These are phyloP conservation scores for Proteles cristata DNA, from an alignment of 2,113 vertebrate species.

Conservation along the genomic window DNA sequence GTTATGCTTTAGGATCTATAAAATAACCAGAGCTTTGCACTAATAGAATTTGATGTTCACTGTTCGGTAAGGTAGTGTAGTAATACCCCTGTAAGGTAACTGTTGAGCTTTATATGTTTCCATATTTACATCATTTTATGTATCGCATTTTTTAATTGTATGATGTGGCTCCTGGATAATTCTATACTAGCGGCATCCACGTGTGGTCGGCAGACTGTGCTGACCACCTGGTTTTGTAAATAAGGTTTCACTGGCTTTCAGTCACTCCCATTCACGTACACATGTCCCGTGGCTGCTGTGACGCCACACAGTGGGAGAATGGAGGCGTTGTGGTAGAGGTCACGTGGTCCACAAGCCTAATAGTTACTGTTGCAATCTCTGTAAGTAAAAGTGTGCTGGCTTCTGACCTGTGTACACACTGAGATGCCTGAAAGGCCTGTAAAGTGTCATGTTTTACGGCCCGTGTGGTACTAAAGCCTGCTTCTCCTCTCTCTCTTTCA, in stretches of 20 bases:
- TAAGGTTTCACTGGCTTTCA: background rate
- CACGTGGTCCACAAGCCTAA: accelerated
- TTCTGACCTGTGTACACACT: accelerated
- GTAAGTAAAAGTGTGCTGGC: background rate
- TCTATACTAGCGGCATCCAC: too few species aligned
- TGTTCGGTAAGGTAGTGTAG: background rate
- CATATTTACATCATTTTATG: background rate
- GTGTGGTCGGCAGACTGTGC: background rate
- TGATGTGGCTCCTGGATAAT: too few species aligned
- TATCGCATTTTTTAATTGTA: background rate
- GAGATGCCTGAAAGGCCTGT: background rate
- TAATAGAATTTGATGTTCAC: background rate
- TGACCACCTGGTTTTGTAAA: background rate
- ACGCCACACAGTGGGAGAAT: accelerated
- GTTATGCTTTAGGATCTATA: background rate
- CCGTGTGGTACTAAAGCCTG: background rate
- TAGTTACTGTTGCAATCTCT: background rate
- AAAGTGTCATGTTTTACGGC: background rate
- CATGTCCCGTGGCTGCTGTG: background rate
- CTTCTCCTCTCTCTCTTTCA: conserved; percentile 69
- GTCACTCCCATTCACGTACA: accelerated
- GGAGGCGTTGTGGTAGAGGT: background rate
- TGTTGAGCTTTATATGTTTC: background rate
- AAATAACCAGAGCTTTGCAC: background rate
- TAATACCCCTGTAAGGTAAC: too few species aligned